Evolutionary conservation across 53 echinoderm and acorn worm species (phyloP).

Genomic region (Echinometra lucunter): DNA sequence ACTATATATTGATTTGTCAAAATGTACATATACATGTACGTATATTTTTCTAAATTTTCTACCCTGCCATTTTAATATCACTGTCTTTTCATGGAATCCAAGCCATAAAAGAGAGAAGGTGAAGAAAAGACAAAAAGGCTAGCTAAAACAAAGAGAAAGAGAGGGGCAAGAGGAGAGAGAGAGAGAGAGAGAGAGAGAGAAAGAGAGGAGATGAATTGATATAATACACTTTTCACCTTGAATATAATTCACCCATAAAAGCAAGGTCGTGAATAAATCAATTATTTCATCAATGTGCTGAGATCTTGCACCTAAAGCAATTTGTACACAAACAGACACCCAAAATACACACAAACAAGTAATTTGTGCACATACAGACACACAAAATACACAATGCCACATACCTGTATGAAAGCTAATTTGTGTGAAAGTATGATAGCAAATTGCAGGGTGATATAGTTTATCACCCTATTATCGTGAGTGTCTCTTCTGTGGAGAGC

Average conservation of each 20-base stretch:
- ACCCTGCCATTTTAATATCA: too few relatives aligned
- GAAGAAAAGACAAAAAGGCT: too few relatives aligned
- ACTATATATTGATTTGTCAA: too few relatives aligned
- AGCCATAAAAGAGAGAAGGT: too few relatives aligned
- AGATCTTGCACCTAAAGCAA: not conserved
- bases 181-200: not conserved
- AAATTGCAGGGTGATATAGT: constrained; percentile 15
- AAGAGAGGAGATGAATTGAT: not conserved
- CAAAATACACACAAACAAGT: not conserved
- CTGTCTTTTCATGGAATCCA: too few relatives aligned
- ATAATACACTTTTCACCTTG: not conserved
- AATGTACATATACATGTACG: too few relatives aligned
- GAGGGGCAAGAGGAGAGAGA: not conserved
- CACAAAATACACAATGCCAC: not conserved
- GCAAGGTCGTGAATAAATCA: not conserved
- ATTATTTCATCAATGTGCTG: not conserved
- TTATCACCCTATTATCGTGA: constrained; percentile 14
- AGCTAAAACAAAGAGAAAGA: not conserved
- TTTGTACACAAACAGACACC: not conserved
- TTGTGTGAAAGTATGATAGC: not conserved
- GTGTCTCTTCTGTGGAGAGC: not conserved
- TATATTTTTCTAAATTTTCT: too few relatives aligned
- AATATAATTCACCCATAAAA: not conserved
- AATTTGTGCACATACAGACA: not conserved
- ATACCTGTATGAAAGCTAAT: not conserved